Conservation (phyloP, 2,113 vertebrate species). For the Plecturocebus donacophilus region DNA sequence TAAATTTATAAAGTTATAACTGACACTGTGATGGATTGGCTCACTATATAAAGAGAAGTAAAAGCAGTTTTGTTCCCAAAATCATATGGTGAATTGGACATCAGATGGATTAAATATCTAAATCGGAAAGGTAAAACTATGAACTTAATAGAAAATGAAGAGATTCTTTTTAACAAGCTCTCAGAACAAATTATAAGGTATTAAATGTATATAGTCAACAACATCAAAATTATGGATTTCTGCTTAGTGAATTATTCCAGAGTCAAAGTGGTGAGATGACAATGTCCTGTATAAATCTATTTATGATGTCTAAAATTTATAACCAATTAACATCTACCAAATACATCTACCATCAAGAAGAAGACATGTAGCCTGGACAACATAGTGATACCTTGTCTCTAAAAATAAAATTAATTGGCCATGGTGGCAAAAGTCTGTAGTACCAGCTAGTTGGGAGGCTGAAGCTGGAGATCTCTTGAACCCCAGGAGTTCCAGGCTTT, state of each 20-base stretch:
- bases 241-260: neutral
- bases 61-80: slow-evolving; percentile 9
- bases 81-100: neutral
- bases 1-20: slow-evolving; percentile 12
- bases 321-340: neutral
- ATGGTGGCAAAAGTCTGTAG: too few relatives aligned
- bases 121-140: neutral
- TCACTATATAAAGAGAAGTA: slow-evolving; percentile 35
- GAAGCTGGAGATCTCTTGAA: too few relatives aligned
- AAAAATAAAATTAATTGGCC: too few relatives aligned
- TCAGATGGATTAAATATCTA: slow-evolving; percentile 25
- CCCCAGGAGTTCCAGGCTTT: too few relatives aligned
- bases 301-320: neutral
- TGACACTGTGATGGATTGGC: slow-evolving; percentile 20
- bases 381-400: too few relatives aligned
- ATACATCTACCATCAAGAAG: neutral
- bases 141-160: neutral
- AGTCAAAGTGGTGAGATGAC: neutral
- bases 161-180: neutral
- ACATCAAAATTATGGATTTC: neutral
- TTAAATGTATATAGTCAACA: neutral
- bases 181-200: neutral
- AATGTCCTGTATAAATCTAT: neutral
- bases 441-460: too few relatives aligned
- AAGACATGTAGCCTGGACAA: too few relatives aligned